A percentile compares a stretch with the other conserved stretches of the same genome.
Evolutionary conservation across 2,888 invertebrate species (phyloP).

Genomic region (Hypena proboscidalis): DNA sequence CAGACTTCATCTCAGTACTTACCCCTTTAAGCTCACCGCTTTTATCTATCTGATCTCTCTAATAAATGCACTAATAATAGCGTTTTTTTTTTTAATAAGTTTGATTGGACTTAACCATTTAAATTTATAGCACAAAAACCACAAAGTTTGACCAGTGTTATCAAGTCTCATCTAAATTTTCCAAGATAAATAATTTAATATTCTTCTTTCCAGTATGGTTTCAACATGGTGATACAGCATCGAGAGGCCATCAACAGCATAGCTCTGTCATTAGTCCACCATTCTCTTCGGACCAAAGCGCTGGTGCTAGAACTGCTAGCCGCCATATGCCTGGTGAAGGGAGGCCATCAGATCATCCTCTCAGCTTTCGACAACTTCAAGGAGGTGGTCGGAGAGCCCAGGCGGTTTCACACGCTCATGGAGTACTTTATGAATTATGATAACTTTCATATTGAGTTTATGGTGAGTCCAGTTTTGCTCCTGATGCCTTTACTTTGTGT

Average conservation of each 20-base stretch:
- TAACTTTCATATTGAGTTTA: slow-evolving; percentile 98
- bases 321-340: slow-evolving; percentile 99
- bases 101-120: no score
- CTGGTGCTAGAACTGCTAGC: slow-evolving; percentile 98
- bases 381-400: slow-evolving; percentile 93
- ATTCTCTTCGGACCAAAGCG: slow-evolving; percentile 98
- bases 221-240: slow-evolving; percentile 99
- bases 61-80: no score
- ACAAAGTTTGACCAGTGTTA: no score
- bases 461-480: slow-evolving; percentile 86
- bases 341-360: slow-evolving; percentile 99
- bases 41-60: no score
- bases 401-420: slow-evolving; percentile 98
- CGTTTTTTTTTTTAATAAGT: no score
- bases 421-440: slow-evolving; percentile 98
- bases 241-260: slow-evolving; percentile 99
- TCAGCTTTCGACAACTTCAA: slow-evolving; percentile 99
- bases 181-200: slow-evolving; percentile 3
- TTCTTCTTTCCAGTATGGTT: slow-evolving; percentile 91
- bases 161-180: no score
- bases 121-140: no score
- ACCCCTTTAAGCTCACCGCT: no score
- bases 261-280: slow-evolving; percentile 97
- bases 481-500: no score
- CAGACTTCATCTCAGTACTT: no score